These are phyloP conservation scores for Xiphorhynchus elegans DNA, from an alignment of 2,113 vertebrate genomes.

Conservation along the genomic window DNA sequence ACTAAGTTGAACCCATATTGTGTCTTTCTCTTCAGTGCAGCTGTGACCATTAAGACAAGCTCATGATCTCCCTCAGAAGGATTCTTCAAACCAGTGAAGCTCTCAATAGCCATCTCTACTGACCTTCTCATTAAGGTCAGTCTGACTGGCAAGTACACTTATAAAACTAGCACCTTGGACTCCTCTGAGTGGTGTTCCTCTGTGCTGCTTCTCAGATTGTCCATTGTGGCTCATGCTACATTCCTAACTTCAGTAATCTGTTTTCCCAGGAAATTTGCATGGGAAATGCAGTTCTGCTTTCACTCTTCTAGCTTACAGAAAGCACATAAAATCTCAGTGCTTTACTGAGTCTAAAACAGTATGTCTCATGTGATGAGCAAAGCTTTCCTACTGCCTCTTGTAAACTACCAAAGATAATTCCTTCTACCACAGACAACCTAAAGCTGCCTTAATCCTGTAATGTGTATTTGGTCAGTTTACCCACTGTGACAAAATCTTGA, in stretches of 20 bases:
- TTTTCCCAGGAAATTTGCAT: slow-evolving; percentile 28
- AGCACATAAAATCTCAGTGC: not conserved
- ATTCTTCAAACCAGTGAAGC: not conserved
- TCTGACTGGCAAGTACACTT: not conserved
- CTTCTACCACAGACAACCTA: slow-evolving; percentile 31
- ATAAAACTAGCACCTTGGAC: not conserved
- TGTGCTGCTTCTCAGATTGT: slow-evolving; percentile 4
- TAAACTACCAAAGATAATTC: slow-evolving; percentile 9
- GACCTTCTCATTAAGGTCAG: not conserved
- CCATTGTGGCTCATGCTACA: not conserved
- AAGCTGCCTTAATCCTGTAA: slow-evolving; percentile 40
- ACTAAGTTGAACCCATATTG: not conserved
- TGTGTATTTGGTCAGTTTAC: slow-evolving; percentile 10
- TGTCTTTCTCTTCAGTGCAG: not conserved
- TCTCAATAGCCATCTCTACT: not conserved
- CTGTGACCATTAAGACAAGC: not conserved
- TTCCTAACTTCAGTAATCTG: not conserved
- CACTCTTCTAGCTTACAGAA: slow-evolving; percentile 20
- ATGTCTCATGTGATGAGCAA: slow-evolving; percentile 11
- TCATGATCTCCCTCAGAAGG: not conserved
- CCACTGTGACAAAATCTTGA: slow-evolving; percentile 38
- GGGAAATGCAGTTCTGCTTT: slow-evolving; percentile 12
- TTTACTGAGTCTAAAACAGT: slow-evolving; percentile 7
- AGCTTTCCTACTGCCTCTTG: slow-evolving; percentile 33
- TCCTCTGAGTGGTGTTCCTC: not conserved